These are phyloP conservation scores for Dasyornis broadbenti DNA, from an alignment of 2,113 vertebrate species.

Conservation along the genomic window DNA sequence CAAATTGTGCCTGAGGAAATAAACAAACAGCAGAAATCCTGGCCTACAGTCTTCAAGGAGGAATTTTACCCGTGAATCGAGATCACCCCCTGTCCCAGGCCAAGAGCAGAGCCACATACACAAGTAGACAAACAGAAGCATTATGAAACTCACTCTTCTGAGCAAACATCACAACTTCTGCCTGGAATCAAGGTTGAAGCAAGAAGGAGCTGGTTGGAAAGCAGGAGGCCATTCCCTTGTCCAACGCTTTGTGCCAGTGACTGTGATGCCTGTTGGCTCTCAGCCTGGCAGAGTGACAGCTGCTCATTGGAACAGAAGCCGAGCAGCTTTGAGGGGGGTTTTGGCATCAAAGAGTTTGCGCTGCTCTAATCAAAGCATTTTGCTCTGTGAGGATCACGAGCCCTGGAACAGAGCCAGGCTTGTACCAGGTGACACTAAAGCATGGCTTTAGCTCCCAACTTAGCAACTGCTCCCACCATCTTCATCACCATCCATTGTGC, in stretches of 20 bases:
- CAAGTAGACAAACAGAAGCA: fast-evolving
- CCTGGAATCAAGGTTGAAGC: not conserved
- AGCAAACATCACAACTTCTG: not conserved
- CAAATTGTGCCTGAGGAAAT: not conserved
- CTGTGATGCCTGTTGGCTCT: not conserved
- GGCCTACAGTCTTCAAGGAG: not conserved
- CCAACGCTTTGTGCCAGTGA: fast-evolving
- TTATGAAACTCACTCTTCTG: not conserved
- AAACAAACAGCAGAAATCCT: not conserved
- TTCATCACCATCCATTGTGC: fast-evolving
- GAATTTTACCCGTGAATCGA: not conserved
- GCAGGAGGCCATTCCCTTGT: not conserved
- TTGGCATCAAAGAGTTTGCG: constrained; percentile 19
- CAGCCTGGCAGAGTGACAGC: constrained; percentile 25
- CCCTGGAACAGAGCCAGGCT: not conserved
- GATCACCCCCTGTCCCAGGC: not conserved
- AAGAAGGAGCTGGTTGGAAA: not conserved
- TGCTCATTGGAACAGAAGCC: constrained; percentile 14
- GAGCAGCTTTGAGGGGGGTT: not conserved
- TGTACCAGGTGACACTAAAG: not conserved
- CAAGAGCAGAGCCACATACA: not conserved
- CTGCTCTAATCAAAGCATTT: constrained; percentile 42
- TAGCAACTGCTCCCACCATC: not conserved
- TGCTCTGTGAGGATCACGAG: constrained; percentile 8
- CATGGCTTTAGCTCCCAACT: not conserved